Evolutionary conservation across 2,113 vertebrate genomes (phyloP), one percentile per base, ranked within the genome.

Genomic region (Lota lota): DNA sequence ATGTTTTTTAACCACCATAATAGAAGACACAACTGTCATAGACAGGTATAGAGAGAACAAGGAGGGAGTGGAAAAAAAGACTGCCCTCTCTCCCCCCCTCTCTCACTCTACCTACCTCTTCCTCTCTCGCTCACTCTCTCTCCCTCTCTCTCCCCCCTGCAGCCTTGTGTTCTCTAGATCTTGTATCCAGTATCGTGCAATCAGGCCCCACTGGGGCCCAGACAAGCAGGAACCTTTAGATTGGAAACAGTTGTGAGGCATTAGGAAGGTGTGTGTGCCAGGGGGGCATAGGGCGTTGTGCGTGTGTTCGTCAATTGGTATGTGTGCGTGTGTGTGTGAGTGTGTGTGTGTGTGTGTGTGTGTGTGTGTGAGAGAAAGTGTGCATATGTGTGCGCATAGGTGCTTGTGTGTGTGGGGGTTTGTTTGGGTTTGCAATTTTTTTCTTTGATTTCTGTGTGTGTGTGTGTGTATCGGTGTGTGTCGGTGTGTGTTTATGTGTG

Each of bases 221-320:
- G 90, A 91, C 89, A 87, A 79, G 81, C 88, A 90, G 90, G 90
- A 92, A 92, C 89, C 90, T 91, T 83, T 87, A 92, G 90, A 92
- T 92, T 92, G 88, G 85, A 92, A 92, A 88, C 90, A 92, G 85
- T 91, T 91, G 90, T 90, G 88, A 75, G 70, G 85, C 85, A 88
- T 91, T 89, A 89, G 85, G 84, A 89, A 89, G 87, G 83, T 91
- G 88, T 90, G 86, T 84, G 80, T 82, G 83, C 66, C 75, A 75
- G 80, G 75, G 81, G 83, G 74, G 75, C 64, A 67, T 71, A 69
- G 20, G 28, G 18, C 50, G 62, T 21, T 56, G 54, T 73, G 67
- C 22, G 65, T 67, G 67, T 33, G 58, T 19, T 33, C 5, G 63
- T 70, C 19, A 57, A 68, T 74, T 50, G 61, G 24, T 70, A 22